Evolutionary conservation across 2,113 vertebrate genomes (phyloP).

Genomic region (Phylloscopus whistleri): DNA sequence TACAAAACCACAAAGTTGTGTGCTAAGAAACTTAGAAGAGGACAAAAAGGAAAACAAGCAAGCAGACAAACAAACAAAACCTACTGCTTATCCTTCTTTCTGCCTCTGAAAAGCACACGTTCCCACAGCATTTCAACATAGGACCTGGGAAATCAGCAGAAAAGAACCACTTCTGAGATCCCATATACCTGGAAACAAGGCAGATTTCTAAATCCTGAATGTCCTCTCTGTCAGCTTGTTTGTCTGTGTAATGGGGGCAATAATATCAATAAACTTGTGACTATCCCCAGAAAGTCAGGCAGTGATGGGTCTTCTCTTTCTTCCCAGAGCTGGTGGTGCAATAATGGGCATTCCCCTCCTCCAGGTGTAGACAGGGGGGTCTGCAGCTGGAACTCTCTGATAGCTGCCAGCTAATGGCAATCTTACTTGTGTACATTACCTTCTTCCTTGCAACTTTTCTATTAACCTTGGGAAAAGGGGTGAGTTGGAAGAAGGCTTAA

Average conservation of each 20-base stretch:
- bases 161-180: background rate
- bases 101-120: fast-evolving
- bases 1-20: fast-evolving
- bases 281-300: background rate
- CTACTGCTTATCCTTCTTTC: background rate
- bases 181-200: fast-evolving
- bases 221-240: background rate
- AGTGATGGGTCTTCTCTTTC: background rate
- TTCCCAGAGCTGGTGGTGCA: background rate
- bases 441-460: background rate
- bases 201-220: background rate
- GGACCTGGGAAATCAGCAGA: background rate
- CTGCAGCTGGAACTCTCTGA: background rate
- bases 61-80: too few species aligned
- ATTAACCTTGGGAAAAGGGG: background rate
- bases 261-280: background rate
- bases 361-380: background rate
- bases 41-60: background rate
- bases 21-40: background rate
- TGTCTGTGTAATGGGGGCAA: background rate
- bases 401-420: background rate
- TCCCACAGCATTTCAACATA: background rate
- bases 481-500: background rate
- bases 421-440: background rate
- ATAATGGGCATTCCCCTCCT: background rate